Conservation (phyloP, 2,888 invertebrate genomes). For the Cyclophora albipunctata region DNA sequence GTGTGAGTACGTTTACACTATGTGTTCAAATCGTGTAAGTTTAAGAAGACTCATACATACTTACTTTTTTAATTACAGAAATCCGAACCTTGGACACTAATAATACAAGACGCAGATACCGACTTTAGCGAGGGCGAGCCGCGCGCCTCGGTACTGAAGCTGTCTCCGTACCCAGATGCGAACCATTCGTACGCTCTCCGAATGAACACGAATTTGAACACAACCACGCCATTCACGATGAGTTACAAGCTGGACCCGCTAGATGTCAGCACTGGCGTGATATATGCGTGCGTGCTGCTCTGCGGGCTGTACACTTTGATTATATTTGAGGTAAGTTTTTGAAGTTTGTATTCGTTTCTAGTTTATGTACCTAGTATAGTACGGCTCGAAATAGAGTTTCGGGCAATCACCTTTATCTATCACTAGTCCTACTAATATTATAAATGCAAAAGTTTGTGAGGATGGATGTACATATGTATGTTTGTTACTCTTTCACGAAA, state of each 20-base stretch:
- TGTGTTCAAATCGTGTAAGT: too few relatives aligned
- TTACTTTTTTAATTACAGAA: constrained; percentile 30
- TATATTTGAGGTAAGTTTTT: constrained; percentile 84
- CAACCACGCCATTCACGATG: constrained; percentile 44
- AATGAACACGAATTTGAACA: constrained; percentile 31
- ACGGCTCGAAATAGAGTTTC: too few relatives aligned
- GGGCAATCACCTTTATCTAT: too few relatives aligned
- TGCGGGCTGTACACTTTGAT: constrained; percentile 85
- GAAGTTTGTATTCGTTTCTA: background rate
- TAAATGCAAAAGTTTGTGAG: too few relatives aligned
- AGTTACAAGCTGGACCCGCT: constrained; percentile 79
- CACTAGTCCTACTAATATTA: too few relatives aligned
- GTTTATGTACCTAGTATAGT: too few relatives aligned
- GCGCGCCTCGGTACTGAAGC: constrained; percentile 50
- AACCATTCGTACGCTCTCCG: constrained; percentile 26
- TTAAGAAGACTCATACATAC: too few relatives aligned
- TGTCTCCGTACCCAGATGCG: constrained; percentile 27
- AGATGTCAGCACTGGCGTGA: constrained; percentile 79
- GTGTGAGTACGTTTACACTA: too few relatives aligned
- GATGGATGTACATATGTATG: too few relatives aligned
- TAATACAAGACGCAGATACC: constrained; percentile 75
- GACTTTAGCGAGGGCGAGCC: constrained; percentile 72
- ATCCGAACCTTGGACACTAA: constrained; percentile 75
- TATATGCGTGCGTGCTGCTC: constrained; percentile 83
- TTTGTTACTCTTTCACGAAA: too few relatives aligned